Evolutionary conservation across 2,113 vertebrate species (phyloP), one percentile per base, ranked within the genome.

Genomic region (Rhabdomys dilectus): DNA sequence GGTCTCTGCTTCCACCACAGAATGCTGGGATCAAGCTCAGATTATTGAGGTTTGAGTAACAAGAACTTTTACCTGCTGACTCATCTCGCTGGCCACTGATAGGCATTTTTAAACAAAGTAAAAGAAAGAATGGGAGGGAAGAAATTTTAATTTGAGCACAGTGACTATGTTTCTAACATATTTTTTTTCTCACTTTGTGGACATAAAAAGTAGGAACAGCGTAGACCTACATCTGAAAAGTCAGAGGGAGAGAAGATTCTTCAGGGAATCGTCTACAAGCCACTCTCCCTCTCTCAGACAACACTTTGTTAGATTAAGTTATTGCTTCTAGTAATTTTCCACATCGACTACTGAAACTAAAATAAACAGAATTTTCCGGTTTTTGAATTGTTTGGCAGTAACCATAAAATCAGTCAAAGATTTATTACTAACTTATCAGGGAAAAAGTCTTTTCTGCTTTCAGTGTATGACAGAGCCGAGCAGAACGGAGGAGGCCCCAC

Each of bases 291-390:
- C 75, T 81, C 22, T 7, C 0, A 24, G 9, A 68, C 42, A 77
- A 75, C 16, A 4, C 5, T 51, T 81, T 58, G 75, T 80, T 48
- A 26, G 12, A 75, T n/a, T 66, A 26, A 75, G 48, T 26, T 53
- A n/a, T 39, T 87, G 51, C 51, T 70, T 70, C 31, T 53, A 19
- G 39, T 39, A 60, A 91, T 42, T 72, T 86, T 89, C n/a, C 29
- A 66, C 51, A 48, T 82, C 21, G 64, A 77, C 21, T 6, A 53
- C 16, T n/a, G n/a, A 86, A 89, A 42, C 10, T 10, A 78, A 89
- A 96, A 60, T 91, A 66, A 95, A 91, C 58, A 72, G 2, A 80
- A 48, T 93, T 75, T 96, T 17, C 68, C 62, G 31, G 51, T 68
- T 45, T 76, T 56, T 45, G 24, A 13, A n/a, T 56, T 80, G 75